Evolutionary conservation across 2,888 invertebrate species (phyloP).

Genomic region (Chaitophorus viminalis): DNA sequence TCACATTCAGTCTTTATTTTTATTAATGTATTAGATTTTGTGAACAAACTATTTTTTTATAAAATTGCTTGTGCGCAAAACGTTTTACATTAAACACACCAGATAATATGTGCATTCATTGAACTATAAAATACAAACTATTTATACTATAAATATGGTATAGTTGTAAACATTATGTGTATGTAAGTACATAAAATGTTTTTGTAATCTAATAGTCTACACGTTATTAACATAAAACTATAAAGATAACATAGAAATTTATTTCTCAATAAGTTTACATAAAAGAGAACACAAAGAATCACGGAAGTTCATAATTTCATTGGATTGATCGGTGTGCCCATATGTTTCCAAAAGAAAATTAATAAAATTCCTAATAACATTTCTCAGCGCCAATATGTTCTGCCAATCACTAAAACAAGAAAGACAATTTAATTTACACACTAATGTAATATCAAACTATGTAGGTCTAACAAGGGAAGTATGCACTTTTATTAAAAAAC

Average conservation of each 20-base stretch:
- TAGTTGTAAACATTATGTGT: background rate
- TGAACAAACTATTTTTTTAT: background rate
- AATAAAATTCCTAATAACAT: slow-evolving; percentile 10
- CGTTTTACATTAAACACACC: background rate
- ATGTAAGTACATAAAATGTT: background rate
- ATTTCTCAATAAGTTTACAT: slow-evolving; percentile 34
- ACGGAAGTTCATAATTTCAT: slow-evolving; percentile 48
- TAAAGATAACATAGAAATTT: background rate
- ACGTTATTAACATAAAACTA: background rate
- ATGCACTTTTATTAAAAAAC: no score
- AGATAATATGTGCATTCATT: background rate
- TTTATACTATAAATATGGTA: background rate
- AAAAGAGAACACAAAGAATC: slow-evolving; percentile 47
- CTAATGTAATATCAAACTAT: background rate
- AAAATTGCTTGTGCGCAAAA: background rate
- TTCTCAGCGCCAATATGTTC: slow-evolving; percentile 14
- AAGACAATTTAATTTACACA: background rate
- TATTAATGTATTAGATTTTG: background rate
- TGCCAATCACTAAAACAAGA: slow-evolving; percentile 54
- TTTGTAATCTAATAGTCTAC: background rate
- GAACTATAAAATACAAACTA: background rate
- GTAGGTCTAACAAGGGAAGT: background rate
- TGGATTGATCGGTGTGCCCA: slow-evolving; percentile 18
- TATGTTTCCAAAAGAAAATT: slow-evolving; percentile 54
- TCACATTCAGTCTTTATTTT: background rate